phyloP scores from a whole-genome alignment of 2,797 vertebrate genomes.

The Microtus obscurus region DNA sequence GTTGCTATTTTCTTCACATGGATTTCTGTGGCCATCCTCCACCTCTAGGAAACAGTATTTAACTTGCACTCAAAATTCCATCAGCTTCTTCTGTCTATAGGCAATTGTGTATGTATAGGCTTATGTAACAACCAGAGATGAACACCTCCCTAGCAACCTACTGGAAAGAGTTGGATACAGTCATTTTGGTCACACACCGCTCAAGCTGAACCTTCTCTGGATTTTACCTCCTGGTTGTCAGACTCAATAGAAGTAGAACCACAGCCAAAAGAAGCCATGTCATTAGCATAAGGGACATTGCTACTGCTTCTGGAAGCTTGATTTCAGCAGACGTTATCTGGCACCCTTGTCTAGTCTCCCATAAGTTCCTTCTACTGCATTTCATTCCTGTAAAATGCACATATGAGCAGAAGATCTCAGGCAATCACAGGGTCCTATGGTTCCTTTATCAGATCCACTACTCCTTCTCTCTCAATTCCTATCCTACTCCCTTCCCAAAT shows the following conservation, averaged over 20 bases:
- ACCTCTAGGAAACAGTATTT: background rate
- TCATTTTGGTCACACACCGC: background rate
- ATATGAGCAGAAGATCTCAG: background rate
- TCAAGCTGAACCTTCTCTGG: background rate
- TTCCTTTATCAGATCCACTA: background rate
- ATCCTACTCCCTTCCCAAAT: background rate
- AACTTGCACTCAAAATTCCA: background rate
- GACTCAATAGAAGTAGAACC: slow-evolving; percentile 5
- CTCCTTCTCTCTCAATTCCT: background rate
- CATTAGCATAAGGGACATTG: background rate
- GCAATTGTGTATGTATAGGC: background rate
- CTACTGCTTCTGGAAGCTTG: background rate
- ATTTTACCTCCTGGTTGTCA: background rate
- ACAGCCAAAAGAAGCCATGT: background rate
- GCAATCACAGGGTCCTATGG: background rate
- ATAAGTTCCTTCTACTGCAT: background rate
- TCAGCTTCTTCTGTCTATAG: slow-evolving; percentile 1
- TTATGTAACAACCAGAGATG: background rate
- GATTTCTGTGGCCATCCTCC: background rate
- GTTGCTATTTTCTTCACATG: background rate
- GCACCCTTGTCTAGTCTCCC: background rate
- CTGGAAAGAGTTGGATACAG: slow-evolving; percentile 23
- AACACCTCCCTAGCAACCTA: background rate
- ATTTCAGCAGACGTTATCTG: background rate
- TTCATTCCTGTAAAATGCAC: background rate